Conservation (phyloP, 2,888 invertebrate genomes). For the Candidula unifasciata region DNA sequence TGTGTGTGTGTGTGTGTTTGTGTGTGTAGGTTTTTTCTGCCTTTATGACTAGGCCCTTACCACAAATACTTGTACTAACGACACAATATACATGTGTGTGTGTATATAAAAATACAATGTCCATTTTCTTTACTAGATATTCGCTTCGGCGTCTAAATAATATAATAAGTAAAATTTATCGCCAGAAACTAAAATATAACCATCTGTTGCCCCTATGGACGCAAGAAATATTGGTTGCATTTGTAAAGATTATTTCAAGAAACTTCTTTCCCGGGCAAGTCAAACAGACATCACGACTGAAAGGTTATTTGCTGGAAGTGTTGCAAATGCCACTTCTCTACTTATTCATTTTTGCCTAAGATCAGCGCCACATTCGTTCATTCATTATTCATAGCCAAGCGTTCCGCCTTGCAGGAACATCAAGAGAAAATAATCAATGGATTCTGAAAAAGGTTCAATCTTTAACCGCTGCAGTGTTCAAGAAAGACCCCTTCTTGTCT, state of each 20-base stretch:
- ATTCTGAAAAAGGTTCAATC: conserved; percentile 17
- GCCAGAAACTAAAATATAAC: background rate
- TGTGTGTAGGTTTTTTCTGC: no score
- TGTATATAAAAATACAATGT: no score
- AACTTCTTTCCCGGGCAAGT: background rate
- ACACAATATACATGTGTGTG: no score
- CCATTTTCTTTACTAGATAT: no score
- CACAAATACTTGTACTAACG: no score
- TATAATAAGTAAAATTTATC: background rate
- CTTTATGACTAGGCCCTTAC: no score
- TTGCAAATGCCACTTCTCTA: conserved; percentile 14
- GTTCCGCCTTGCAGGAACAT: background rate
- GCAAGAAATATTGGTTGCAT: background rate
- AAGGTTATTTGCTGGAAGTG: background rate
- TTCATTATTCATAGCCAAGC: background rate
- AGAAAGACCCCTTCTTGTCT: conserved; percentile 12
- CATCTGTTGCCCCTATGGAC: background rate
- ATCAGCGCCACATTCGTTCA: background rate
- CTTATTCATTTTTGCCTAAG: conserved; percentile 21
- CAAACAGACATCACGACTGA: conserved; percentile 5
- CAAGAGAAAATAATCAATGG: conserved; percentile 33
- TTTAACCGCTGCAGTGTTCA: background rate
- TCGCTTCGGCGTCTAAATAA: background rate
- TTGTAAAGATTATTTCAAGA: conserved; percentile 15
- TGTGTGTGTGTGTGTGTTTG: no score